phyloP scores from a whole-genome alignment of 2,113 vertebrate species.

The Chrysochloris asiatica region DNA sequence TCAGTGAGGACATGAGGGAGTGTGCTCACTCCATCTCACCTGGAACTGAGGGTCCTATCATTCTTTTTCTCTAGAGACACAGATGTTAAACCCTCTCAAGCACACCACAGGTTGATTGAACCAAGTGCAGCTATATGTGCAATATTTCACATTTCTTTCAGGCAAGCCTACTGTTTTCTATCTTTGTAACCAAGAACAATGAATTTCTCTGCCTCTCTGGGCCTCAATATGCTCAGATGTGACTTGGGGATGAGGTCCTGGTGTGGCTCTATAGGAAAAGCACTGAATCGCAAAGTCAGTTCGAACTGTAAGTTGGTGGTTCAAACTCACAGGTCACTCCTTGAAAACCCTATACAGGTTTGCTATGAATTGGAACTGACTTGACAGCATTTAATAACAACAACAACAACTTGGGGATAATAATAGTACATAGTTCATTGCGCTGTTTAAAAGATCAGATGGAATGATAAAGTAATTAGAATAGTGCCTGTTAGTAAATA shows the following conservation, averaged over 20 bases:
- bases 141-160: conserved; percentile 28
- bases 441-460: not conserved
- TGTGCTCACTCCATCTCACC: not conserved
- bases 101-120: not conserved
- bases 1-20: not conserved
- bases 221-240: not conserved
- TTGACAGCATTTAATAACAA: too few relatives aligned
- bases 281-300: too few relatives aligned
- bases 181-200: not conserved
- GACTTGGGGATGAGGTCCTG: too few relatives aligned
- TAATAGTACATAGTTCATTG: not conserved
- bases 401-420: too few relatives aligned
- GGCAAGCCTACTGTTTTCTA: conserved; percentile 2
- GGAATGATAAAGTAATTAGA: conserved; percentile 19
- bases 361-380: too few relatives aligned
- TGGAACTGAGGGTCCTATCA: not conserved
- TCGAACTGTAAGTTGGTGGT: too few relatives aligned
- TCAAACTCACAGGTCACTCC: too few relatives aligned
- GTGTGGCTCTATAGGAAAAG: too few relatives aligned
- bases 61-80: not conserved
- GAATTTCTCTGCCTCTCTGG: not conserved
- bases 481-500: not conserved
- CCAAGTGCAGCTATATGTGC: conserved; percentile 9
- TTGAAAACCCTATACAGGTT: too few relatives aligned
- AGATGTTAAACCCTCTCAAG: conserved; percentile 44